A percentile compares a stretch with the other conserved stretches of the same genome.
These are phyloP conservation scores for Marmota flaviventris DNA, from an alignment of 2,113 vertebrate genomes.

Conservation along the genomic window DNA sequence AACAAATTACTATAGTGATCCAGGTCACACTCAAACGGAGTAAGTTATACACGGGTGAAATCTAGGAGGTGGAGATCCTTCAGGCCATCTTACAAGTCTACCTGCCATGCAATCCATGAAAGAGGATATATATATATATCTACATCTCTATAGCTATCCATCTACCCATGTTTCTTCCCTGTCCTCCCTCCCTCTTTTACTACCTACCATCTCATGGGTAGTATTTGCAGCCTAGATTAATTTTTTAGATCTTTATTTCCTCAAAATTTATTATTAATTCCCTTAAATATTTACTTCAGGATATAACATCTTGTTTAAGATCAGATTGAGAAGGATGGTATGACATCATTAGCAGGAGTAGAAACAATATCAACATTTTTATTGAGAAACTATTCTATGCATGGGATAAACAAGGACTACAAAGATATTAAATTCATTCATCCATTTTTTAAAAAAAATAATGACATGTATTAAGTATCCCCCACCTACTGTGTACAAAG, in stretches of 20 bases:
- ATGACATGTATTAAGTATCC: background rate
- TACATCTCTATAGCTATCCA: background rate
- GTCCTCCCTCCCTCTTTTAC: background rate
- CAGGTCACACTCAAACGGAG: background rate
- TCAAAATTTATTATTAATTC: background rate
- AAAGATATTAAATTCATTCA: background rate
- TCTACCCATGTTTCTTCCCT: background rate
- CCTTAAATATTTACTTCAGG: background rate
- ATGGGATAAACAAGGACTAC: background rate
- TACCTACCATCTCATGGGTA: background rate
- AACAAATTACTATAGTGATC: background rate
- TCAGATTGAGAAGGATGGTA: slow-evolving; percentile 16
- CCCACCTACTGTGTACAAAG: background rate
- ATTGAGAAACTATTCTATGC: background rate
- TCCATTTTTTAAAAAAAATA: background rate
- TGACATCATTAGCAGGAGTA: background rate
- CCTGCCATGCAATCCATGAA: background rate
- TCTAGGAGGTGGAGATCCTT: background rate
- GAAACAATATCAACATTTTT: slow-evolving; percentile 15
- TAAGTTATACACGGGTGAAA: background rate
- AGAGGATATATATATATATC: background rate
- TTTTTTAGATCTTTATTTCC: slow-evolving; percentile 23
- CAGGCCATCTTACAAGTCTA: background rate
- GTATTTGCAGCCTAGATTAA: background rate
- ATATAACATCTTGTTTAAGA: background rate